A percentile compares a stretch with the other conserved stretches of the same genome.
Evolutionary conservation across 2,113 vertebrate genomes (phyloP).

Genomic region (Paradoxurus hermaphroditus): DNA sequence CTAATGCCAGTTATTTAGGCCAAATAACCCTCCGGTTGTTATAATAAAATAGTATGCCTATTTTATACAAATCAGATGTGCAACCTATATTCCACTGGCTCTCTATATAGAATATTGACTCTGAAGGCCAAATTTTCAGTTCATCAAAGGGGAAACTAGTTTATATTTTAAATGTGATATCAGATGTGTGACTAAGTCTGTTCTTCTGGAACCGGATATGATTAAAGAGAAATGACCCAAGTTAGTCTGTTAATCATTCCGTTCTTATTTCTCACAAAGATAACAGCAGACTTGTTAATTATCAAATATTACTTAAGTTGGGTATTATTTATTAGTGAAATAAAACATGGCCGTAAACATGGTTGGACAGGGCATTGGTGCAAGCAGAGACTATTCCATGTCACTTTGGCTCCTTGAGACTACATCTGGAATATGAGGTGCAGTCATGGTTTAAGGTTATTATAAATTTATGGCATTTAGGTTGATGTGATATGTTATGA

Average conservation of each 20-base stretch:
- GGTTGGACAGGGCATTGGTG: accelerated
- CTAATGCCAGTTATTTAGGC: neutral
- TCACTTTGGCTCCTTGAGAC: neutral
- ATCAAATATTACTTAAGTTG: neutral
- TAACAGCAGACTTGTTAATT: neutral
- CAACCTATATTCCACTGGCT: neutral
- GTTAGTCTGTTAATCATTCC: neutral
- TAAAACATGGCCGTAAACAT: neutral
- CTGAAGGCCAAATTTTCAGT: neutral
- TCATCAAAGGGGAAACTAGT: neutral
- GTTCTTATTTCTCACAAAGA: neutral
- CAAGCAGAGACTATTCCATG: neutral
- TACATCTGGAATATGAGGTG: neutral
- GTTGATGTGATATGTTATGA: neutral
- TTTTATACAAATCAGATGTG: conserved; percentile 8
- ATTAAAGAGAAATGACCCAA: neutral
- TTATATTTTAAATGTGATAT: neutral
- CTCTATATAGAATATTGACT: neutral
- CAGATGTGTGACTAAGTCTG: neutral
- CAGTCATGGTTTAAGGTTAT: neutral
- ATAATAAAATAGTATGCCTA: neutral
- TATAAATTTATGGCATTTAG: neutral
- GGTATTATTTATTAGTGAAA: neutral
- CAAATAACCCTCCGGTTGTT: neutral
- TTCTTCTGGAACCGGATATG: neutral